These are phyloP conservation scores for Microctonus brassicae DNA, from an alignment of 2,888 invertebrate genomes.

Conservation along the genomic window DNA sequence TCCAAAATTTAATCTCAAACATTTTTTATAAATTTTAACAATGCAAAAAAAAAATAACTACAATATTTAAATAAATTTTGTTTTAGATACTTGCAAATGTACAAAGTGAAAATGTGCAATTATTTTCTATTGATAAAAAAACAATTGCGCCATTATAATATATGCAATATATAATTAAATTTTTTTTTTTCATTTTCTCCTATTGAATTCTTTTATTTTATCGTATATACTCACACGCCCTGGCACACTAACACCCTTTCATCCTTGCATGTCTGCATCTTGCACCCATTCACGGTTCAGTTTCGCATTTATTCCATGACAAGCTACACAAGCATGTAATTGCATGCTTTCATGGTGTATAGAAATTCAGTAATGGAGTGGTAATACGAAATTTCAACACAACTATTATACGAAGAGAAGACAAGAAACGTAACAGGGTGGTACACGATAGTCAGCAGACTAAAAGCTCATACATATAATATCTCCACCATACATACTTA, in stretches of 20 bases:
- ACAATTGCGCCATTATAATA: background rate
- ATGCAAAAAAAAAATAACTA: background rate
- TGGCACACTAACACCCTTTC: too few species aligned
- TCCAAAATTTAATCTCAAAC: too few species aligned
- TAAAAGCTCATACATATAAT: background rate
- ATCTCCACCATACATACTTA: background rate
- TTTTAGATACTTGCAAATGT: too few species aligned
- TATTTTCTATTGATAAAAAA: background rate
- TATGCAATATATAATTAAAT: background rate
- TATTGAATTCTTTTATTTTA: background rate
- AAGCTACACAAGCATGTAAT: constrained; percentile 33
- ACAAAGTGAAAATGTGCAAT: background rate
- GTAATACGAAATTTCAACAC: constrained; percentile 40
- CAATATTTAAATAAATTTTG: background rate
- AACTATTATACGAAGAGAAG: constrained; percentile 10
- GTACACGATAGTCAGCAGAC: background rate
- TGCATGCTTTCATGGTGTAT: constrained; percentile 30
- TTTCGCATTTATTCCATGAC: background rate
- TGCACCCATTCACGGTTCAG: background rate
- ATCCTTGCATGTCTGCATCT: too few species aligned
- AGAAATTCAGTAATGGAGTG: constrained; percentile 34
- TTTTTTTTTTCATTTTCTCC: background rate
- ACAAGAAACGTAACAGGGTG: background rate
- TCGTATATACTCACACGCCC: background rate
- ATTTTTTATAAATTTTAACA: too few species aligned